Evolutionary conservation across 92 coral and sea anemone species (phyloP), one percentile per base, ranked within the genome.

Genomic region (Desmophyllum pertusum): DNA sequence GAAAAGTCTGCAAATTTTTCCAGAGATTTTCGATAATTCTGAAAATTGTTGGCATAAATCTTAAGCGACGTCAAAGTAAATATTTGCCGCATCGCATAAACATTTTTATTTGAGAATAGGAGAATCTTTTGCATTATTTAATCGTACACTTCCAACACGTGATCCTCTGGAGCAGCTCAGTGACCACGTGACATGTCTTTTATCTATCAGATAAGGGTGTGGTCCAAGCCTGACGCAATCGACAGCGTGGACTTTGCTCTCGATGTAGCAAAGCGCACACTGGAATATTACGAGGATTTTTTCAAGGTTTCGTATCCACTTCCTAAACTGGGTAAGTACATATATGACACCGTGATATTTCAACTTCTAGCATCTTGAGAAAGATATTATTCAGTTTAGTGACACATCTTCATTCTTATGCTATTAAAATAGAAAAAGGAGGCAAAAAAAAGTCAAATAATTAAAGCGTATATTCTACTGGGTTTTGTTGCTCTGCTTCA

Each of bases 211-310:
- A 90, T 95, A 40, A 95, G 97, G 27, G 98, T 91, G 27, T 95
- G 98, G 98, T 85, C 98, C 43, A 88, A 87, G 43, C 83, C 83
- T 39, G 97, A 93, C 27, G 92, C 95, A 40, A 23, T 91, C 15
- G 55, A 85, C 76, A 81, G 78, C 23, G 90, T 93, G 9, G 73
- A 68, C 18, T 92, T 92, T 48, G 93, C 88, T 61, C 84, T 92
- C 27, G 87, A 92, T 41, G 93, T 91, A 36, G 98, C 98, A 14
- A 80, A 93, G 61, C 86, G 81, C 13, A 89, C 93, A 1, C 37
- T 95, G 84, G 79, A 94, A 17, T 95, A 87, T 90, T 95, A 95
- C 77, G 98, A 95, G 38, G 70, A 93, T 41, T 95, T 91, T 89
- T 95, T 95, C 83, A 84, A 86, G 41, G 83, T 93, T 36, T 65